Percentiles rank a stretch among this genome's conserved stretches.
These are phyloP conservation scores for Meganola albula DNA, from an alignment of 2,888 invertebrate species.

Conservation along the genomic window DNA sequence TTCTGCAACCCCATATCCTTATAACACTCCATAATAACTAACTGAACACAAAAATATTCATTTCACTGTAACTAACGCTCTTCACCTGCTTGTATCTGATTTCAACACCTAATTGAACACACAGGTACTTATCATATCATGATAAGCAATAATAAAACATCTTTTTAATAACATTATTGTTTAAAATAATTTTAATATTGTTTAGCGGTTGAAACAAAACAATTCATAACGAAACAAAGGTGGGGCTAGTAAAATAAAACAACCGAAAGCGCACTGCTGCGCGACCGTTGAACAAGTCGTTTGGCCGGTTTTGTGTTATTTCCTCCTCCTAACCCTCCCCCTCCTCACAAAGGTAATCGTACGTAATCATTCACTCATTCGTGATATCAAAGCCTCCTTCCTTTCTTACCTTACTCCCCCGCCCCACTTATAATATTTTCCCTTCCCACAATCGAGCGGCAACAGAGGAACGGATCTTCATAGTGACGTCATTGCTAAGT, in stretches of 20 bases:
- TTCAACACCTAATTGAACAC: constrained; percentile 45
- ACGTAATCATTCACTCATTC: constrained; percentile 39
- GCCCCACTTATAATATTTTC: no score
- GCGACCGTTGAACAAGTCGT: constrained; percentile 74
- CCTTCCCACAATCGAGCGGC: no score
- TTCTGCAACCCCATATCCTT: constrained; percentile 70
- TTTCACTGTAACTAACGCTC: constrained; percentile 56
- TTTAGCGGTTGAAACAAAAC: constrained; percentile 34
- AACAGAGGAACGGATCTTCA: constrained; percentile 3
- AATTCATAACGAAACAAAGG: constrained; percentile 67
- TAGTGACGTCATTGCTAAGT: no score
- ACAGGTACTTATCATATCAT: constrained; percentile 40
- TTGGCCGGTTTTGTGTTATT: constrained; percentile 62
- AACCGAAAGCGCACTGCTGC: constrained; percentile 61
- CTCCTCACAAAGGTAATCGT: no score
- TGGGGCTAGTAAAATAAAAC: constrained; percentile 57
- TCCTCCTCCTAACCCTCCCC: constrained; percentile 46
- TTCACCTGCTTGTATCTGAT: constrained; percentile 43
- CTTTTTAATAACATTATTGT: constrained; percentile 25
- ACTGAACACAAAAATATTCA: constrained; percentile 57
- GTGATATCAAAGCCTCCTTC: constrained; percentile 52
- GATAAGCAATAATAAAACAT: constrained; percentile 32
- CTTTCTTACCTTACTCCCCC: no score
- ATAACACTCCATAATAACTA: constrained; percentile 57
- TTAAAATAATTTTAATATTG: constrained; percentile 19